Conservation (phyloP, 2,888 invertebrate species). For the Conops quadrifasciatus region DNA sequence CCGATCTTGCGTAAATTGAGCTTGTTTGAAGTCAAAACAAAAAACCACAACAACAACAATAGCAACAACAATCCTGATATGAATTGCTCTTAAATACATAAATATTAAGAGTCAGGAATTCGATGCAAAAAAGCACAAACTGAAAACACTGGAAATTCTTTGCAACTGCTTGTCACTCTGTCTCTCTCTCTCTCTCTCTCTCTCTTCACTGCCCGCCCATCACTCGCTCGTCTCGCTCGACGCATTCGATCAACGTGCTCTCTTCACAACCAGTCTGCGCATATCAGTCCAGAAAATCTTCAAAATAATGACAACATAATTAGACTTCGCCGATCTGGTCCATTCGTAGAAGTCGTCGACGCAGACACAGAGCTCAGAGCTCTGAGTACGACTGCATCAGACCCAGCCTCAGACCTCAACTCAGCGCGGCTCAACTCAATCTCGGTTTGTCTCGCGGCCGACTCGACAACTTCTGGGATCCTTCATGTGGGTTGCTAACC, state of each 20-base stretch:
- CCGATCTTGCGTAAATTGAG: neutral
- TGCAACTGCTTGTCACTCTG: neutral
- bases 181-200: neutral
- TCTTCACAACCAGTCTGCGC: neutral
- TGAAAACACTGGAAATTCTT: neutral
- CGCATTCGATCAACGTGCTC: neutral
- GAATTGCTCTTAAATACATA: neutral
- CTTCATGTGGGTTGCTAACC: neutral
- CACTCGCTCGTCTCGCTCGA: neutral
- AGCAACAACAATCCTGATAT: neutral
- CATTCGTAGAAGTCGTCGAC: neutral
- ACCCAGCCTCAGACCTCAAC: neutral
- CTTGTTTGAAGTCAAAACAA: neutral
- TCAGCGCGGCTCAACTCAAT: neutral
- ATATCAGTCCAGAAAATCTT: constrained; percentile 30
- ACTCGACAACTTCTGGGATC: constrained; percentile 14
- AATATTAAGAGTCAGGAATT: neutral
- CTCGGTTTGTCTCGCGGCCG: neutral
- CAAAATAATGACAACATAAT: constrained; percentile 35
- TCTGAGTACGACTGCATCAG: neutral
- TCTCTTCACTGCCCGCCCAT: neutral
- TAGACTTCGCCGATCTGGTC: constrained; percentile 19
- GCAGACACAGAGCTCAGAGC: constrained; percentile 3
- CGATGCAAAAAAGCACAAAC: neutral
- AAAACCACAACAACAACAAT: neutral